Conservation (phyloP, 2,113 vertebrate genomes). For the Oreochromis tanganicae region DNA sequence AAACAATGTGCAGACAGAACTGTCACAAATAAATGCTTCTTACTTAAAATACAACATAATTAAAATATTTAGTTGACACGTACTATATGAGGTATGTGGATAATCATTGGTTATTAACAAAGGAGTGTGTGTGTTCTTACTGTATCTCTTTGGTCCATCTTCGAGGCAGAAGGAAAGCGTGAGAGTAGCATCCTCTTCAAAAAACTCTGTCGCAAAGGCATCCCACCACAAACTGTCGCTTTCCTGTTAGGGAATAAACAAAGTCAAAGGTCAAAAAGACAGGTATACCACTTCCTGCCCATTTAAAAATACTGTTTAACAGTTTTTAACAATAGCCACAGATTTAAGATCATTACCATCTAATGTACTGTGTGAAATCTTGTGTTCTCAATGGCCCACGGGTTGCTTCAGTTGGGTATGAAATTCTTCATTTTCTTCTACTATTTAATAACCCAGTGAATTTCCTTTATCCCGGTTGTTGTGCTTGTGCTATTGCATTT, state of each 20-base stretch:
- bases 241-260: slow-evolving; percentile 74
- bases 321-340: neutral
- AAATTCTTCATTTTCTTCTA: neutral
- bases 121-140: slow-evolving; percentile 74
- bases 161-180: slow-evolving; percentile 99
- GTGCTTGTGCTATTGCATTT: neutral
- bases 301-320: neutral
- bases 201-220: slow-evolving; percentile 97
- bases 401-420: neutral
- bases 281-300: neutral
- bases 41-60: neutral
- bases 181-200: slow-evolving; percentile 97
- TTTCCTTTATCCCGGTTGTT: slow-evolving; percentile 2
- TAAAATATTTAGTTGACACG: accelerated
- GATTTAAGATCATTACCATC: neutral
- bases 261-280: neutral
- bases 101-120: neutral
- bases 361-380: neutral
- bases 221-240: slow-evolving; percentile 99
- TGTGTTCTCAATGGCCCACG: neutral
- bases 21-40: neutral
- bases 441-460: slow-evolving; percentile 31
- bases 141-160: slow-evolving; percentile 99
- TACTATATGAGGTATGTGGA: neutral
- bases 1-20: neutral